Conservation (phyloP, 2,888 invertebrate species). For the Eudasyphora cyanicolor region DNA sequence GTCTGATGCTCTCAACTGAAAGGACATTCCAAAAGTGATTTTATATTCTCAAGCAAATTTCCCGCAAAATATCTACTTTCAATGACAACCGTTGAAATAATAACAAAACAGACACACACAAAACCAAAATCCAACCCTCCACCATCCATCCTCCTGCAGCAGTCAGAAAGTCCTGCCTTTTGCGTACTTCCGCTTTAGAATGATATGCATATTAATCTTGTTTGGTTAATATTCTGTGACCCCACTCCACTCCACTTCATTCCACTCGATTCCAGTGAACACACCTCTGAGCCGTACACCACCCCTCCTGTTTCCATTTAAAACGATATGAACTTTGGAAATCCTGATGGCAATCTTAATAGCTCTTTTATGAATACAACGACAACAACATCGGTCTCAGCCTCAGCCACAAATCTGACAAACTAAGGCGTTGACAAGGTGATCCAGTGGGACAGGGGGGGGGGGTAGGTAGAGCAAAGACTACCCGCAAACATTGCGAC, state of each 20-base stretch:
- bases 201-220: slow-evolving; percentile 35
- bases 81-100: not conserved
- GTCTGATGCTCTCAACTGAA: not conserved
- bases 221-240: slow-evolving; percentile 34
- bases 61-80: not conserved
- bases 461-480: no score
- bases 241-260: not conserved
- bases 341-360: slow-evolving; percentile 41
- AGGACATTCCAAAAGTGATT: not conserved
- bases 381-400: slow-evolving; percentile 5
- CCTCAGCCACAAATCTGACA: not conserved
- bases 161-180: not conserved
- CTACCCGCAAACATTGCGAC: not conserved
- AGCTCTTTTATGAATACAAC: slow-evolving; percentile 36
- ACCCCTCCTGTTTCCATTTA: not conserved
- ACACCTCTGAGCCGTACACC: not conserved
- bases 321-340: slow-evolving; percentile 33
- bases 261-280: not conserved
- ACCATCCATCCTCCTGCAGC: no score
- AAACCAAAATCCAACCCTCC: no score
- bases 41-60: not conserved
- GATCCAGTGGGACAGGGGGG: not conserved
- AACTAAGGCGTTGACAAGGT: not conserved
- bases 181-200: not conserved
- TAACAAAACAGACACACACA: slow-evolving; percentile 22